Conservation (phyloP, 2,797 vertebrate species). For the Podargus strigoides region DNA sequence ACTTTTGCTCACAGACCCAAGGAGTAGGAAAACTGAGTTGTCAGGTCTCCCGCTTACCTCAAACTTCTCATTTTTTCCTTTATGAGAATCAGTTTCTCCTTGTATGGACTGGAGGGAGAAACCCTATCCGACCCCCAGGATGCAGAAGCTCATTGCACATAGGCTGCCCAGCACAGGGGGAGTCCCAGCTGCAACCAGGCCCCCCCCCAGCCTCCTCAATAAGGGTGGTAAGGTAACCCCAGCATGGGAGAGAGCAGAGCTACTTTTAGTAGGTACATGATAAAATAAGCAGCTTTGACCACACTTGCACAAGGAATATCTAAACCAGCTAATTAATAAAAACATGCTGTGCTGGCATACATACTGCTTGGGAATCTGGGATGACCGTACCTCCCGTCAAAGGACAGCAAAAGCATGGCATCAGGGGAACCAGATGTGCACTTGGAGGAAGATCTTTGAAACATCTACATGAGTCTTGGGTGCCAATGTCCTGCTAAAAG, state of each 20-base stretch:
- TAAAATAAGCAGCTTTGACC: background rate
- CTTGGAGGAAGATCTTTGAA: background rate
- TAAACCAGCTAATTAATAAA: background rate
- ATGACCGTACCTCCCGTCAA: accelerated
- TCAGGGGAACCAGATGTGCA: background rate
- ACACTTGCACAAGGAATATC: background rate
- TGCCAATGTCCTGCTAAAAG: background rate
- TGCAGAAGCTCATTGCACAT: background rate
- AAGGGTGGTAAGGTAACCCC: background rate
- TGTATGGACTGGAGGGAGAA: background rate
- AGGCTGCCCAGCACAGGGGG: background rate
- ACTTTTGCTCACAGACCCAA: background rate
- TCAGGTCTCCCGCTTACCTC: background rate
- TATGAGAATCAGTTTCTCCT: background rate
- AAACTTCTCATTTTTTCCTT: background rate
- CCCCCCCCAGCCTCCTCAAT: background rate
- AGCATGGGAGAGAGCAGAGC: background rate
- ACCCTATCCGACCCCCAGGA: accelerated
- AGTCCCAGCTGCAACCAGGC: background rate
- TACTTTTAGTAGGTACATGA: background rate
- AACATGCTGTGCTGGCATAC: accelerated
- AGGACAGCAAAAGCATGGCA: background rate
- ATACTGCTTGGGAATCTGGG: background rate
- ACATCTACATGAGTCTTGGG: background rate
- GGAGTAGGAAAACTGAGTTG: background rate